These are phyloP conservation scores for Gouania willdenowi DNA, from an alignment of 2,797 vertebrate species.

Conservation along the genomic window DNA sequence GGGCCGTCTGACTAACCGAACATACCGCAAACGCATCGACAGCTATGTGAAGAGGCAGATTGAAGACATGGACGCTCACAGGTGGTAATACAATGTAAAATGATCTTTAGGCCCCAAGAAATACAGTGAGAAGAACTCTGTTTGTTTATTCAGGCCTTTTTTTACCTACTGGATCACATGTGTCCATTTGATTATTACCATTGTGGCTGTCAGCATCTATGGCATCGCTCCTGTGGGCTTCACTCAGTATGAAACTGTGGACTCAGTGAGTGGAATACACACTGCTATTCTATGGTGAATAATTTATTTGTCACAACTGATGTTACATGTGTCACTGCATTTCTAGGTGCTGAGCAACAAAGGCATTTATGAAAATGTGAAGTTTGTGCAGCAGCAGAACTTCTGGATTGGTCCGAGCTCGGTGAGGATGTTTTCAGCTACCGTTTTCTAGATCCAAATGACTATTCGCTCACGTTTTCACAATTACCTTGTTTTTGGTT, in stretches of 20 bases:
- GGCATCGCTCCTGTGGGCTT: conserved; percentile 95
- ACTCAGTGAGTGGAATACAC: conserved; percentile 83
- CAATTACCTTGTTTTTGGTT: too few species aligned
- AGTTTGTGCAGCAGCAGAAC: conserved; percentile 96
- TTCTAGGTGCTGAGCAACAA: conserved; percentile 90
- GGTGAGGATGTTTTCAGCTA: too few species aligned
- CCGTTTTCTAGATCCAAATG: too few species aligned
- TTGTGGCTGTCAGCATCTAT: conserved; percentile 89
- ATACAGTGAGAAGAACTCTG: not conserved
- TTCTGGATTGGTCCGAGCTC: conserved; percentile 98
- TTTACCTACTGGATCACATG: conserved; percentile 99
- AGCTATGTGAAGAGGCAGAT: conserved; percentile 94
- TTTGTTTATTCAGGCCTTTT: conserved; percentile 83
- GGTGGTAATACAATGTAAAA: conserved; percentile 60
- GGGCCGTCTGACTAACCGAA: conserved; percentile 92
- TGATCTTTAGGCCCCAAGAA: not conserved
- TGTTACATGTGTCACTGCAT: not conserved
- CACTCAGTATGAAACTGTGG: conserved; percentile 93
- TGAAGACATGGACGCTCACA: conserved; percentile 97
- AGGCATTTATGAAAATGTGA: conserved; percentile 96
- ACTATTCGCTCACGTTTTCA: too few species aligned
- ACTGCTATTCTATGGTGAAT: too few species aligned
- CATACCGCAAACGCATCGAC: conserved; percentile 94
- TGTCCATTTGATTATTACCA: conserved; percentile 92
- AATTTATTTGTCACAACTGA: not conserved